phyloP scores from a whole-genome alignment of 2,888 invertebrate genomes.

The Thyatira batis region DNA sequence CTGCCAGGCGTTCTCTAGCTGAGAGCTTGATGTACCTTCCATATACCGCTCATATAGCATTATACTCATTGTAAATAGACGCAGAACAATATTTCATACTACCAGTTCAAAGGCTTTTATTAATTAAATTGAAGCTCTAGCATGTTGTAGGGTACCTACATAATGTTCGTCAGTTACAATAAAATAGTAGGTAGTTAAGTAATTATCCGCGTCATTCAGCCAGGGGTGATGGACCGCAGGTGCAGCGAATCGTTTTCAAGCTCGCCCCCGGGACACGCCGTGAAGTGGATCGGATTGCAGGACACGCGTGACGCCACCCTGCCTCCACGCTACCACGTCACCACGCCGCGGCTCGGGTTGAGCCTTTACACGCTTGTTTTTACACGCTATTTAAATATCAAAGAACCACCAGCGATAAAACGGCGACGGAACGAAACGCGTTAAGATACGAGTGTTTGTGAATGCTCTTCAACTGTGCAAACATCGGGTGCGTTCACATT shows the following conservation, averaged over 20 bases:
- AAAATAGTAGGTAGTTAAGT: no score
- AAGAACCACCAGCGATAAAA: slow-evolving; percentile 16
- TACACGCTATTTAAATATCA: slow-evolving; percentile 22
- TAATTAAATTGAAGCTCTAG: no score
- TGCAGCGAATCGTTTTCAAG: slow-evolving; percentile 17
- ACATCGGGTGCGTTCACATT: slow-evolving; percentile 18
- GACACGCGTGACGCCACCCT: slow-evolving; percentile 7
- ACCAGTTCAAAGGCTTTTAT: no score
- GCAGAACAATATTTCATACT: no score
- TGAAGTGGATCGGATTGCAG: slow-evolving; percentile 16
- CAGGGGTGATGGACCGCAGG: slow-evolving; percentile 8
- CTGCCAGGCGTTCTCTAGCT: not conserved
- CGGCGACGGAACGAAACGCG: slow-evolving; percentile 3
- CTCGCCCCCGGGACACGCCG: slow-evolving; percentile 6
- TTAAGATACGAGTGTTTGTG: slow-evolving; percentile 12
- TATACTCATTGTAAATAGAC: no score
- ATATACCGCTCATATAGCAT: no score
- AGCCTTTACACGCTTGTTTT: not conserved
- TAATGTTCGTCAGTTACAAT: not conserved
- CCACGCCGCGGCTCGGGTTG: not conserved
- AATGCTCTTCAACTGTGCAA: slow-evolving; percentile 23
- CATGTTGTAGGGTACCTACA: not conserved
- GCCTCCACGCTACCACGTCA: no score
- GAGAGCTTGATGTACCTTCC: no score
- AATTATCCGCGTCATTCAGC: not conserved